Conservation (phyloP, 2,888 invertebrate genomes). For the Phaonia tiefii region DNA sequence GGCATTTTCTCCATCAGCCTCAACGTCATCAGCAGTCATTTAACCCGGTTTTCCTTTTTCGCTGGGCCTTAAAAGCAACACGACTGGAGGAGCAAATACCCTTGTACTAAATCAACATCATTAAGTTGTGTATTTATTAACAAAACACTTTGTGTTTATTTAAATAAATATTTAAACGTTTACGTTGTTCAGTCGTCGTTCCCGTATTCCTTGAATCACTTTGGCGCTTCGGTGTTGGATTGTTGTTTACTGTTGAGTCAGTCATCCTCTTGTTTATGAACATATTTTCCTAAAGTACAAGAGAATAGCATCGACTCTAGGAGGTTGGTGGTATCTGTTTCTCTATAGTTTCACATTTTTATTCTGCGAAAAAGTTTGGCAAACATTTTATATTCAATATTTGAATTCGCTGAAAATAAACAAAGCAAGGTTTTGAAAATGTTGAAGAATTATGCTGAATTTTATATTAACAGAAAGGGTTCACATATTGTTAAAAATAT, state of each 20-base stretch:
- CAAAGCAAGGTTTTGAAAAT: too few species aligned
- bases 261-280: slow-evolving; percentile 4
- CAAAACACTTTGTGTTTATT: slow-evolving; percentile 71
- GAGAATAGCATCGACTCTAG: not conserved
- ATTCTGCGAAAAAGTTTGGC: not conserved
- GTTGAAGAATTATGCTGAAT: too few species aligned
- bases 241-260: not conserved
- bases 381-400: too few species aligned
- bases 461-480: too few species aligned
- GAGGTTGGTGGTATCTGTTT: not conserved
- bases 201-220: not conserved
- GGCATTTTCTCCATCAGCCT: not conserved
- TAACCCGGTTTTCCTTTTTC: not conserved
- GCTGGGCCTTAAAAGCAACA: too few species aligned
- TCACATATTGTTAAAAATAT: too few species aligned
- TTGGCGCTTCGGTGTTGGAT: not conserved
- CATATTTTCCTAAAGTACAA: not conserved
- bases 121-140: slow-evolving; percentile 75
- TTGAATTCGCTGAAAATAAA: too few species aligned
- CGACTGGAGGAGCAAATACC: too few species aligned
- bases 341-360: not conserved
- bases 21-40: not conserved
- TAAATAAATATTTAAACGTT: slow-evolving; percentile 14
- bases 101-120: slow-evolving; percentile 73
- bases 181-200: not conserved